Percentiles rank a stretch among this genome's conserved stretches.
These are phyloP conservation scores for Diplazon laetatorius DNA, from an alignment of 2,888 invertebrate species.

Conservation along the genomic window DNA sequence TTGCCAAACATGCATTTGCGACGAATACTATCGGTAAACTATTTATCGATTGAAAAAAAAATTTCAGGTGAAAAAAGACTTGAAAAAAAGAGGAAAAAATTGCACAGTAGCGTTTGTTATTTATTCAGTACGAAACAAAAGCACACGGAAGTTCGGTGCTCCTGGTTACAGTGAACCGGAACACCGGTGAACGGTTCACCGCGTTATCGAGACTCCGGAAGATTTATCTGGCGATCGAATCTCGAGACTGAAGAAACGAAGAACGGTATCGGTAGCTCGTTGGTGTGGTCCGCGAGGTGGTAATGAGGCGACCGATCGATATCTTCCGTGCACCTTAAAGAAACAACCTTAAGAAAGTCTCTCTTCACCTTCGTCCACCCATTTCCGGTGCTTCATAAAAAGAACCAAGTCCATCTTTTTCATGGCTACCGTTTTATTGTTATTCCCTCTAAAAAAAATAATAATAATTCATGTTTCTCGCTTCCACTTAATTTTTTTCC, in stretches of 20 bases:
- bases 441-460: neutral
- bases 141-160: conserved; percentile 2
- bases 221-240: conserved; percentile 55
- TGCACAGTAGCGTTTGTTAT: conserved; percentile 1
- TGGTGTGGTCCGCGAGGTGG: conserved; percentile 35
- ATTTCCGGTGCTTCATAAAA: conserved; percentile 51
- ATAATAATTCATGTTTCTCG: neutral
- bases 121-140: neutral
- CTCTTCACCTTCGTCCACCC: conserved; percentile 37
- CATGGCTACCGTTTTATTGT: conserved; percentile 18
- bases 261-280: conserved; percentile 27
- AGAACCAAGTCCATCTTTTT: conserved; percentile 41
- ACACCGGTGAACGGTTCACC: conserved; percentile 31
- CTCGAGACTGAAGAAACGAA: conserved; percentile 46
- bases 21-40: too few relatives aligned
- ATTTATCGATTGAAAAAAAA: too few relatives aligned
- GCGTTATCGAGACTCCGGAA: conserved; percentile 40
- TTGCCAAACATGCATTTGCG: too few relatives aligned
- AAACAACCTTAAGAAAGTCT: conserved; percentile 66
- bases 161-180: conserved; percentile 48
- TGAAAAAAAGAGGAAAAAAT: conserved; percentile 11
- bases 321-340: conserved; percentile 52
- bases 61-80: conserved; percentile 18
- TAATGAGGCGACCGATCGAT: conserved; percentile 65
- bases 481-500: neutral